Base-by-base conservation (phyloP, 2,888 invertebrate species). In the Brachylomia viminalis region DNA sequence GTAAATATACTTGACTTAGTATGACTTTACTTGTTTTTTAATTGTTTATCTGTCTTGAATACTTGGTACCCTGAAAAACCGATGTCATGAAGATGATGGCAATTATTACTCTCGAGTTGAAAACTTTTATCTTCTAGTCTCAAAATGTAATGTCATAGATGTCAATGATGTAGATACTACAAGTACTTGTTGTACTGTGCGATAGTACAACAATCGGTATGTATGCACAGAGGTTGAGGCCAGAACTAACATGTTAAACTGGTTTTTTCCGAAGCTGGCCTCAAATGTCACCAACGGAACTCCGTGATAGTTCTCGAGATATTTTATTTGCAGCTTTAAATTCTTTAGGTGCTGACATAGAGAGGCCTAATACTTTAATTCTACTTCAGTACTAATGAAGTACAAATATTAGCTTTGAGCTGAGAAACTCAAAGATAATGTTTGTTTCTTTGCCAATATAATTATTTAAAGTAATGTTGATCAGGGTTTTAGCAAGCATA, bases 251-350 rank as follows among this genome's bases (percentile, higher is more conserved):
- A 71, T 58, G 83, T 82, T 49, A 27, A 58, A 83, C 85, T 56
- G 73, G 86, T 85, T 83, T 56, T 80, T 56, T 38, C 58, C 33
- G 64, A 65, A 62, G 54, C 61, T 62, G 82, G 83, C 83, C 83
- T 83, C 86, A 85, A 85, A 83, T 83, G 54, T 69, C 77, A 72
- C 68, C 77, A 83, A 85, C 82, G 86, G 86, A 68, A 82, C 77
- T 67, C 64, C 27, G 82, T 74, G 82, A 66, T 65, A 74, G 64
- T 85, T 83, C 42, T 71, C 30, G 11, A 77, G 23, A 58, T 56
- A 68, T 71, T 82, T 65, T 66, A 71, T 85, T 82, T 66, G 82
- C 56, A 30, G 27, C 56, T 8, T 67, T 23, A 30, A 49, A 23
- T 23, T 42, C 30, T 23, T 15, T 20, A 20, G 11, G 11, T 65